Conservation (phyloP, 2,888 invertebrate species). For the Lydus trimaculatus region DNA sequence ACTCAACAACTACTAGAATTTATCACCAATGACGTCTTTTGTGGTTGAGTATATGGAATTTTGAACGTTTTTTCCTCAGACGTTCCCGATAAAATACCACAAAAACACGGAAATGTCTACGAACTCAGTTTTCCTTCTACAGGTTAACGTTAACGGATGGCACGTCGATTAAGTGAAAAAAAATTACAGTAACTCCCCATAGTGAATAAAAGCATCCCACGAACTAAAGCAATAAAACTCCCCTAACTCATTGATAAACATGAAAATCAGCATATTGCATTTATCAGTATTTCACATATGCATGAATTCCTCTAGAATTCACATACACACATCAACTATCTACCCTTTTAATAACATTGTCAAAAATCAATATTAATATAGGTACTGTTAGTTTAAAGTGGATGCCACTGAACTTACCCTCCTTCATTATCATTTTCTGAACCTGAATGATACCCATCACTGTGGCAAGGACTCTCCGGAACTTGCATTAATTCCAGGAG, state of each 20-base stretch:
- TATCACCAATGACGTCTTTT: not conserved
- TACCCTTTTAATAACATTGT: too few relatives aligned
- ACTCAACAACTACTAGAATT: not conserved
- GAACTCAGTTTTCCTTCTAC: not conserved
- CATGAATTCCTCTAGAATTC: too few relatives aligned
- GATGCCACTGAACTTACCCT: slow-evolving; percentile 50
- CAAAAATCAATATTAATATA: too few relatives aligned
- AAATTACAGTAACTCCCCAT: too few relatives aligned
- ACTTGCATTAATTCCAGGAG: slow-evolving; percentile 78
- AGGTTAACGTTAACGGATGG: not conserved
- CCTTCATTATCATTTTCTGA: slow-evolving; percentile 65
- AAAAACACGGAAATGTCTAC: not conserved
- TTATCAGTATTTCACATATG: too few relatives aligned
- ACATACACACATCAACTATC: too few relatives aligned
- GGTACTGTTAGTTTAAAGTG: not conserved
- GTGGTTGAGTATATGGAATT: not conserved
- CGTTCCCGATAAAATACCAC: not conserved
- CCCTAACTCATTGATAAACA: too few relatives aligned
- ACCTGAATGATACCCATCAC: slow-evolving; percentile 87
- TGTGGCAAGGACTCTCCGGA: slow-evolving; percentile 65
- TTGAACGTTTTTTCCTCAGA: not conserved
- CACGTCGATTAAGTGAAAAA: too few relatives aligned
- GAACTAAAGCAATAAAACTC: too few relatives aligned
- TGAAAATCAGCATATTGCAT: too few relatives aligned
- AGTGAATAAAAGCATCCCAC: not conserved